These are phyloP conservation scores for Mastomys natalensis DNA, from an alignment of 2,113 vertebrate genomes.

Conservation along the genomic window DNA sequence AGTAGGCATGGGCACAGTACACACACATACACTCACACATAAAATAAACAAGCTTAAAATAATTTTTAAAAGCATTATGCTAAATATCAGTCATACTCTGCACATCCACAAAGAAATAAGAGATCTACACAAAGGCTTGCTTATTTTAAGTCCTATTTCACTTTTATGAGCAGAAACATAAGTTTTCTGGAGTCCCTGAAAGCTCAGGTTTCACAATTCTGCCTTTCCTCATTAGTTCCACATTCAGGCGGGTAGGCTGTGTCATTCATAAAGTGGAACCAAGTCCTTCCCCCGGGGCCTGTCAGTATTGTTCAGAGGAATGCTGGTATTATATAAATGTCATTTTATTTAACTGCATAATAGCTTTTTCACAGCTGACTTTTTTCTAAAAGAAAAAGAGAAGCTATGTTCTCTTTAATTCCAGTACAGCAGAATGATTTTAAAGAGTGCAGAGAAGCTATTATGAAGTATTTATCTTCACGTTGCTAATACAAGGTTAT, in stretches of 20 bases:
- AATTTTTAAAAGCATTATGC: not conserved
- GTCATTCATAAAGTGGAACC: conserved; percentile 68
- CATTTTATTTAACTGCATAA: conserved; percentile 42
- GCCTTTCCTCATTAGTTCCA: conserved; percentile 84
- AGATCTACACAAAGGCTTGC: conserved; percentile 14
- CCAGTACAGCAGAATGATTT: conserved; percentile 34
- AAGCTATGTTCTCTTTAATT: not conserved
- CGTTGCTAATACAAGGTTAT: not conserved
- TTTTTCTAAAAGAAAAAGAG: conserved; percentile 38
- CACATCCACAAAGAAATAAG: not conserved
- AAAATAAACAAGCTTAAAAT: not conserved
- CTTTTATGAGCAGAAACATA: conserved; percentile 29
- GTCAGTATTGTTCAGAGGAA: conserved; percentile 27
- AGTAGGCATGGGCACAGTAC: not conserved
- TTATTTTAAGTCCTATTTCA: not conserved
- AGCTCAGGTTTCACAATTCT: conserved; percentile 82
- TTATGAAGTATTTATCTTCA: not conserved
- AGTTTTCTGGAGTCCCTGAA: conserved; percentile 71
- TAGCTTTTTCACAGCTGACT: conserved; percentile 35
- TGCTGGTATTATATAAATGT: not conserved
- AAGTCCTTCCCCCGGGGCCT: conserved; percentile 19
- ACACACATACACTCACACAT: not conserved
- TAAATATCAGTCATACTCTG: not conserved
- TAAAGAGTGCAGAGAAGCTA: not conserved
- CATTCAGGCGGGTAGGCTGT: conserved; percentile 67